Percentiles rank a stretch among this genome's conserved stretches.
phyloP scores from a whole-genome alignment of 2,797 vertebrate genomes.

The Mormyrus hasselquistii region DNA sequence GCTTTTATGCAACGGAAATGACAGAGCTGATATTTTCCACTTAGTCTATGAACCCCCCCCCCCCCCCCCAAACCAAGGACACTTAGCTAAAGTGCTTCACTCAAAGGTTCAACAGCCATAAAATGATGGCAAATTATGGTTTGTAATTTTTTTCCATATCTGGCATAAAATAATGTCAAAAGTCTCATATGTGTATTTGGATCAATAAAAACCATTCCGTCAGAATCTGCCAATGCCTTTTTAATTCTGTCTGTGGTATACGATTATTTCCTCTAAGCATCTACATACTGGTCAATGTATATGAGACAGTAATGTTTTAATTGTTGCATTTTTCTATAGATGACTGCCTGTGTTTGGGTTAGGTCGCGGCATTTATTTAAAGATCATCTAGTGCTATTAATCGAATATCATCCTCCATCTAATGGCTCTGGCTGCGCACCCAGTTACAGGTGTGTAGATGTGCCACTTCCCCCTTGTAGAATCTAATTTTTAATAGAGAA shows the following conservation, averaged over 20 bases:
- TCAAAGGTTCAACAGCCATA: not conserved
- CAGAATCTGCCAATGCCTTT: not conserved
- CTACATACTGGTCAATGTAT: not conserved
- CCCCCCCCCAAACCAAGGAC: not conserved
- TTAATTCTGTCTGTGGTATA: not conserved
- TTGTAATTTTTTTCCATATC: not conserved
- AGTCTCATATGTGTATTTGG: not conserved
- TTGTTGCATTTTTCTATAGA: not conserved
- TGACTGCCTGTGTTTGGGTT: not conserved
- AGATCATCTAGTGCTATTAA: not conserved
- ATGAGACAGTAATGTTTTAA: not conserved
- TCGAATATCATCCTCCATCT: not conserved
- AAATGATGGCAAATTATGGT: not conserved
- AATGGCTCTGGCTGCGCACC: not conserved
- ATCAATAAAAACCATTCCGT: not conserved
- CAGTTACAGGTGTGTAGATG: not conserved
- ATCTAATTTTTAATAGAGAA: not conserved
- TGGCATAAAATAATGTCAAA: not conserved
- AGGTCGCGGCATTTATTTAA: not conserved
- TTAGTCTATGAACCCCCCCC: not conserved
- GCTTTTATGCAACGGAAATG: not conserved
- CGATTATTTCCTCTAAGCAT: not conserved
- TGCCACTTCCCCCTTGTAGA: not conserved
- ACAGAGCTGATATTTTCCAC: not conserved
- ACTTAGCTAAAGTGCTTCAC: not conserved